Evolutionary conservation across 2,113 vertebrate genomes (phyloP).

Genomic region (Rhea pennata): DNA sequence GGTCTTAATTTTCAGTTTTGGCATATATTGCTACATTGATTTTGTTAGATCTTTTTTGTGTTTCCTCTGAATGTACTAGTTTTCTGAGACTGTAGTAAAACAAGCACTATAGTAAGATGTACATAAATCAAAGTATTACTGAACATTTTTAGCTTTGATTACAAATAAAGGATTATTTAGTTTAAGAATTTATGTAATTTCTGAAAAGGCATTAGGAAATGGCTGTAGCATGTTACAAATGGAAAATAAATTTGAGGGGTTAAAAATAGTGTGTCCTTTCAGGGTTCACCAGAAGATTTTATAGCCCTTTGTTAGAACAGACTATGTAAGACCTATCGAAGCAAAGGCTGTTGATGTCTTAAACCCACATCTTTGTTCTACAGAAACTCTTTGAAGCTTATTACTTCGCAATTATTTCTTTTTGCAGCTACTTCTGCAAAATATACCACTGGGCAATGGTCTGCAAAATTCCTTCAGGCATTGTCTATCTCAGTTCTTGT

Average conservation of each 20-base stretch:
- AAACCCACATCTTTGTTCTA: background rate
- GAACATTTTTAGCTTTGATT: background rate
- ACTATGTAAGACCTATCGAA: background rate
- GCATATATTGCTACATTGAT: background rate
- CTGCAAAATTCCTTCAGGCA: background rate
- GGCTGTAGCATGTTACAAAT: background rate
- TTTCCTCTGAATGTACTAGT: background rate
- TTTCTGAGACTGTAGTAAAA: background rate
- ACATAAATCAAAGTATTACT: background rate
- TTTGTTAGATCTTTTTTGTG: background rate
- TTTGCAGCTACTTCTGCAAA: background rate
- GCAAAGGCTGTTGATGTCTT: background rate
- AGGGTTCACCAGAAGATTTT: background rate
- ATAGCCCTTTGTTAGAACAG: background rate
- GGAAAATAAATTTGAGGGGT: background rate
- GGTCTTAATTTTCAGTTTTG: background rate
- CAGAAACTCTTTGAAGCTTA: background rate
- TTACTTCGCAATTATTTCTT: background rate
- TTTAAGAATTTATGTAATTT: background rate
- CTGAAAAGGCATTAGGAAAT: background rate
- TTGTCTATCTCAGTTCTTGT: background rate
- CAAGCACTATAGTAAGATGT: background rate
- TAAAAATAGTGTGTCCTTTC: background rate
- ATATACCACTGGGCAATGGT: background rate
- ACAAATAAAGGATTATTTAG: background rate